Base-by-base conservation (phyloP, 35 echinoderm and acorn worm genomes). In the Apostichopus japonicus region DNA sequence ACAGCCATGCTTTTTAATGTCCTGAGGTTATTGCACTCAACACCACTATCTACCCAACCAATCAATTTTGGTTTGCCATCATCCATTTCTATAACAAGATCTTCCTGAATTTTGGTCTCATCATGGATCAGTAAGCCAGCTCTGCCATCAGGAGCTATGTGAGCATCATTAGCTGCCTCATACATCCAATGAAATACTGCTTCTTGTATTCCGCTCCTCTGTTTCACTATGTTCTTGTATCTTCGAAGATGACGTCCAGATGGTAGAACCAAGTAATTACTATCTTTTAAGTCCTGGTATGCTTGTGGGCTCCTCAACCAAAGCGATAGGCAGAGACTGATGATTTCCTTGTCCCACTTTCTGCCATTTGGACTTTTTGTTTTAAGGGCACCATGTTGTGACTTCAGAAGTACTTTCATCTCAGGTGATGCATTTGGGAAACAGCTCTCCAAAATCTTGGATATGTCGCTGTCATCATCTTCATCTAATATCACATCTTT, bases 101-200 rank as follows among this genome's bases (percentile, higher is more conserved):
- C 77, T 22, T 92, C 76, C 22, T 92, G 90, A 25, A 92, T 92
- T 92, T 1, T n/a, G n/a, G 90, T 81, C 55, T 92, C 77, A 65
- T 92, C 90, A 14, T 92, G 90, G 13, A 92, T 81, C 15, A 79
- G 56, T 25, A 79, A 10, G 5, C 90, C 90, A 81, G 77, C 77
- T 67, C 58, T 52, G 1, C n/a, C n/a, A n/a, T n/a, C n/a, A n/a
- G n/a, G n/a, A n/a, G n/a, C n/a, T n/a, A n/a, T n/a, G n/a, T n/a
- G 22, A 54, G 76, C 23, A 23, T 81, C 77, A 5, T 92, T 92
- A 0, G 90, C 90, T 56, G 25, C 22, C 21, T 92, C 53, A 67
- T 19, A 81, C 90, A 92, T 92, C 90, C 90, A 81, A 2, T 23
- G 5, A 44, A 92, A 80, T 4, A 92, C 24, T 2, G 79, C 90